Conservation (phyloP, 1,140 invertebrate genomes). For the Thalassaphorura encarpata region DNA sequence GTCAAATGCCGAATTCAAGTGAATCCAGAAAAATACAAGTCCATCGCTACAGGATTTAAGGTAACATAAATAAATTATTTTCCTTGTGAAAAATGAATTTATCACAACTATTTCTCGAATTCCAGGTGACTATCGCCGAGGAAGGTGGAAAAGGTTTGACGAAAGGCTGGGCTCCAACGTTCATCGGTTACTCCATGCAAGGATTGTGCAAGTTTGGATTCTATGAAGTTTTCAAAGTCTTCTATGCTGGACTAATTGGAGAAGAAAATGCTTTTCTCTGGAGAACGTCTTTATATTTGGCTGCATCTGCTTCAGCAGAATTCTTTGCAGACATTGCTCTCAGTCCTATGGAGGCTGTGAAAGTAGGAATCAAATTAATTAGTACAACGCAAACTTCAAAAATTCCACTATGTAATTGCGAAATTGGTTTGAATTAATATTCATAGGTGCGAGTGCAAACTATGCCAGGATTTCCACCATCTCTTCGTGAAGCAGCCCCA, state of each 20-base stretch:
- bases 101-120: slow-evolving; percentile 2
- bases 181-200: slow-evolving; percentile 94
- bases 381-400: slow-evolving; percentile 26
- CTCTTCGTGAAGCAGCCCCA: slow-evolving; percentile 77
- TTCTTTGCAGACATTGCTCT: slow-evolving; percentile 99
- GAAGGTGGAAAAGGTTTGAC: slow-evolving; percentile 78
- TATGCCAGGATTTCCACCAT: slow-evolving; percentile 82
- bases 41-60: slow-evolving; percentile 74
- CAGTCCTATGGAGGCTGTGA: slow-evolving; percentile 96
- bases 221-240: slow-evolving; percentile 80
- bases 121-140: slow-evolving; percentile 57
- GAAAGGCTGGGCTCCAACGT: slow-evolving; percentile 97
- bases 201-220: slow-evolving; percentile 58
- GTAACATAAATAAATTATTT: slow-evolving; percentile 36
- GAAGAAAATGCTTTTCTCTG: slow-evolving; percentile 91
- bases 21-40: slow-evolving; percentile 86
- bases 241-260: slow-evolving; percentile 74
- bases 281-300: slow-evolving; percentile 85
- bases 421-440: slow-evolving; percentile 31
- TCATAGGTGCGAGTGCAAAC: slow-evolving; percentile 86
- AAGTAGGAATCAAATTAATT: slow-evolving; percentile 48
- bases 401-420: slow-evolving; percentile 17
- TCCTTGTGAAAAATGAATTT: background rate
- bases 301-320: slow-evolving; percentile 93
- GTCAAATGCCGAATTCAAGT: slow-evolving; percentile 99